phyloP scores from a whole-genome alignment of 2,888 invertebrate species.

The Hipparchia sbordonii region DNA sequence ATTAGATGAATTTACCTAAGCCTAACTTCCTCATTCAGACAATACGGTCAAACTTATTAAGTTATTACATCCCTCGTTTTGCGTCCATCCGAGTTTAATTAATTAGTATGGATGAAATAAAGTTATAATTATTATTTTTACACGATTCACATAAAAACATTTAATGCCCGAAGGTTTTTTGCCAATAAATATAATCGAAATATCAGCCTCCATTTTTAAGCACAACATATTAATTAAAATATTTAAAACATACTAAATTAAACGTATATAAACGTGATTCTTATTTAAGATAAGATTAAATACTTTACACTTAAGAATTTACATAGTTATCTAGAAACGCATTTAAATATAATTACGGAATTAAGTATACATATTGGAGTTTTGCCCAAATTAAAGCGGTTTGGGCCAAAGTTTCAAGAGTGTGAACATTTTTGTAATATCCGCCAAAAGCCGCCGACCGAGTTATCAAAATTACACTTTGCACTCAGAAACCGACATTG shows the following conservation, averaged over 20 bases:
- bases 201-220: no score
- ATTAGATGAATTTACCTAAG: no score
- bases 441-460: slow-evolving; percentile 32
- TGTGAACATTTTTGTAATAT: slow-evolving; percentile 31
- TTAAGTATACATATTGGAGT: neutral
- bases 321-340: slow-evolving; percentile 1
- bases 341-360: slow-evolving; percentile 1
- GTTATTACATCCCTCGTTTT: no score
- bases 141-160: no score
- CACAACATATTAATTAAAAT: no score
- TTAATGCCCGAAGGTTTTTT: no score
- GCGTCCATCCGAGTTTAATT: no score
- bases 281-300: neutral
- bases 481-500: slow-evolving; percentile 31
- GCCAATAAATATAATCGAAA: no score
- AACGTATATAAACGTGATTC: neutral
- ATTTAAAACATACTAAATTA: neutral
- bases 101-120: no score
- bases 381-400: slow-evolving; percentile 1
- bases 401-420: slow-evolving; percentile 10
- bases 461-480: slow-evolving; percentile 27
- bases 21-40: no score
- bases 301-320: neutral
- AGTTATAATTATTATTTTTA: no score
- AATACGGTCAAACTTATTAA: no score